phyloP scores from a whole-genome alignment of 2,888 invertebrate genomes.

The Drosophila tanythrix region DNA sequence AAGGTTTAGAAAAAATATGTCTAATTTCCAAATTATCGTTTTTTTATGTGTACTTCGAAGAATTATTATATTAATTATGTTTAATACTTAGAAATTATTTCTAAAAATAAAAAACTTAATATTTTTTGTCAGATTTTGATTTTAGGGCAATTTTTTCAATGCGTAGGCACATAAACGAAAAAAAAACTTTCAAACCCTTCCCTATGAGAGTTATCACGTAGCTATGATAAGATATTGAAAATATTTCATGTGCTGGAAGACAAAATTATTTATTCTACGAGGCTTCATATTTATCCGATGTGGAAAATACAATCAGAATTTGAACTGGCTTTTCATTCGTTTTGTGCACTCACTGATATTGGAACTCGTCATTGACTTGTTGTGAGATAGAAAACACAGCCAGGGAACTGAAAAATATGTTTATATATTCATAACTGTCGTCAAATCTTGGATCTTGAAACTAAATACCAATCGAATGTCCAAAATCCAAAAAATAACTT shows the following conservation, averaged over 20 bases:
- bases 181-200: not conserved
- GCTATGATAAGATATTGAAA: not conserved
- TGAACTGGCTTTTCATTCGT: not conserved
- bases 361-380: not conserved
- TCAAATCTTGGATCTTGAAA: not conserved
- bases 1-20: not conserved
- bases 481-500: not conserved
- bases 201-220: fast-evolving
- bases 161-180: no score
- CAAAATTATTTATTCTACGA: fast-evolving
- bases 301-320: not conserved
- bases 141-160: not conserved
- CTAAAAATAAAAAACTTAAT: not conserved
- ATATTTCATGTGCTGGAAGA: fast-evolving
- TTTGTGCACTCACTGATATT: not conserved
- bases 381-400: not conserved
- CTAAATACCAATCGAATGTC: not conserved
- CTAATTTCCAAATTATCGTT: no score
- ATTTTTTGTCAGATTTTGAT: not conserved
- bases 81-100: not conserved
- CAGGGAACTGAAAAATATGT: not conserved
- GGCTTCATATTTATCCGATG: not conserved
- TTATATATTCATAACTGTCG: not conserved
- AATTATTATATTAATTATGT: not conserved
- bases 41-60: no score